A percentile compares a stretch with the other conserved stretches of the same genome.
Conservation (phyloP, 2,888 invertebrate species). For the Eurytoma californica region DNA sequence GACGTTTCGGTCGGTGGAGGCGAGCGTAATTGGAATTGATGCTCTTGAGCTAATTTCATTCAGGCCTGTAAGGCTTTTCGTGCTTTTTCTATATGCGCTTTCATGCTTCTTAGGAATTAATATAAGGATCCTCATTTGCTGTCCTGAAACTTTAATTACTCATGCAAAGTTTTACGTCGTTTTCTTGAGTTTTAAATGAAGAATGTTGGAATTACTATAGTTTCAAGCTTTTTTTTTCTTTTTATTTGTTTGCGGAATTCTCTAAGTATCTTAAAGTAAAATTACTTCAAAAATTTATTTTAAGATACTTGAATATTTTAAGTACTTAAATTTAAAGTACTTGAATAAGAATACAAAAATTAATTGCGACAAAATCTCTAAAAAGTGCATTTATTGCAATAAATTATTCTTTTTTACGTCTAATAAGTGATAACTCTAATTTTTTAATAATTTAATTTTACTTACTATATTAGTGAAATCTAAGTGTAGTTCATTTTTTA, state of each 20-base stretch:
- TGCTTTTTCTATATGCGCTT: background rate
- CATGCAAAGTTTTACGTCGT: background rate
- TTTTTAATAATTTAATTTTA: background rate
- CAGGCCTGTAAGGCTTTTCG: slow-evolving; percentile 1
- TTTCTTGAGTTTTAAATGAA: background rate
- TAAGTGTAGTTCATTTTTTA: background rate
- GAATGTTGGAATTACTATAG: background rate
- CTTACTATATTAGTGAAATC: background rate
- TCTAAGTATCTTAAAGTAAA: background rate
- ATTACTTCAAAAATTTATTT: background rate
- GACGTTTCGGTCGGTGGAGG: background rate
- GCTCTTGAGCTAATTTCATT: slow-evolving; percentile 40
- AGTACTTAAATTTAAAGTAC: background rate
- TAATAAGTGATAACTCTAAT: background rate
- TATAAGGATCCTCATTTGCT: background rate
- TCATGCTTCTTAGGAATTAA: slow-evolving; percentile 1
- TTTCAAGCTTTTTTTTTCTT: background rate
- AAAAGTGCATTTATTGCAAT: background rate
- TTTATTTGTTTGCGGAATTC: background rate
- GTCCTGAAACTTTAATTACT: background rate
- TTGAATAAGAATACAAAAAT: background rate
- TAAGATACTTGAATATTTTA: background rate
- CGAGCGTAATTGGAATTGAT: slow-evolving; percentile 25
- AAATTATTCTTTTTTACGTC: background rate
- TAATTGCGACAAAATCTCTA: background rate